Evolutionary conservation across 2,888 invertebrate genomes (phyloP).

Genomic region (Pollenia angustigena): DNA sequence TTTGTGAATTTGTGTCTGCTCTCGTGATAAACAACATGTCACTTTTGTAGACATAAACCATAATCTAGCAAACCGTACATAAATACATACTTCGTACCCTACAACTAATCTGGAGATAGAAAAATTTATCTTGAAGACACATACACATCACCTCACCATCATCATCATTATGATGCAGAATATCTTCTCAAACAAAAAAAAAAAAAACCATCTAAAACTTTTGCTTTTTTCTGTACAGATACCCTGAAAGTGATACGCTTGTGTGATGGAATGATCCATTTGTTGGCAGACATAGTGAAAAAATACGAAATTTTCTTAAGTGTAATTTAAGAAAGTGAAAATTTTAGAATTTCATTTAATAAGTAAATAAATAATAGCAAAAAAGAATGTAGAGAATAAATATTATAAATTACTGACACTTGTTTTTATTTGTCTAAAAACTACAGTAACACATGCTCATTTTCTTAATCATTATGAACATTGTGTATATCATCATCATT

Average conservation of each 20-base stretch:
- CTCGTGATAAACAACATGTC: conserved; percentile 84
- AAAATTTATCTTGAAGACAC: neutral
- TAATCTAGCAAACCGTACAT: conserved; percentile 78
- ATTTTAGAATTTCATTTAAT: conserved; percentile 27
- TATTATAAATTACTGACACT: conserved; percentile 62
- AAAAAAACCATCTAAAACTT: conserved; percentile 11
- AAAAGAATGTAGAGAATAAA: conserved; percentile 5
- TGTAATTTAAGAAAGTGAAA: conserved; percentile 71
- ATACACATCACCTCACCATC: neutral
- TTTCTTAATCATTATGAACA: conserved; percentile 32
- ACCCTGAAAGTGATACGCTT: conserved; percentile 38
- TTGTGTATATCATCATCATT: conserved; percentile 25
- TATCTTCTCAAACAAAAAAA: conserved; percentile 1
- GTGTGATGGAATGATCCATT: conserved; percentile 65
- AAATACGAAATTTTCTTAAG: conserved; percentile 45
- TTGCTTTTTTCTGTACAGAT: conserved; percentile 49
- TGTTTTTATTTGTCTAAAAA: conserved; percentile 45
- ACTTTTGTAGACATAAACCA: conserved; percentile 83
- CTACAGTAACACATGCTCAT: conserved; percentile 52
- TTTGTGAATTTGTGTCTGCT: conserved; percentile 40
- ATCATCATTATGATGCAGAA: conserved; percentile 5
- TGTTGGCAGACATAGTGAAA: conserved; percentile 36
- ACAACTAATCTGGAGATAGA: neutral
- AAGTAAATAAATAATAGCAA: conserved; percentile 46
- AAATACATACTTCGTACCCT: conserved; percentile 12